Percentiles rank a stretch among this genome's conserved stretches.
Conservation (phyloP, 2,888 invertebrate genomes). For the Limnephilus lunatus region DNA sequence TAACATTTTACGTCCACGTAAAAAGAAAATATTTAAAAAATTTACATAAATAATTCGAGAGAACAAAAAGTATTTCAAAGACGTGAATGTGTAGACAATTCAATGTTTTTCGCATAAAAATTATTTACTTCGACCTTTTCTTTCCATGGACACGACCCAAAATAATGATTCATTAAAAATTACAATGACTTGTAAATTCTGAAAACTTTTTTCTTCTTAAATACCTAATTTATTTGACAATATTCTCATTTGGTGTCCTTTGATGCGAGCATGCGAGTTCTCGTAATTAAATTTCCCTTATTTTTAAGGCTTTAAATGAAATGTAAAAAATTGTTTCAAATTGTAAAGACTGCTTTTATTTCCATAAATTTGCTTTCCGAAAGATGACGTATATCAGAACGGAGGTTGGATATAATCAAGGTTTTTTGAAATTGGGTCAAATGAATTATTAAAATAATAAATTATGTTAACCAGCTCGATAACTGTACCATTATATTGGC, state of each 20-base stretch:
- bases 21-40: not conserved
- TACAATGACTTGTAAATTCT: not conserved
- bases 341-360: not conserved
- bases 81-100: not conserved
- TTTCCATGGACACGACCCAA: slow-evolving; percentile 24
- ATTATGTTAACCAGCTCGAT: no score
- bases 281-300: not conserved
- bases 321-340: not conserved
- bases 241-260: not conserved
- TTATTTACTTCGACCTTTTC: not conserved
- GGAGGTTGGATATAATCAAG: not conserved
- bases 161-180: slow-evolving; percentile 16
- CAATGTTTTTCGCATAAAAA: not conserved
- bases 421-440: not conserved
- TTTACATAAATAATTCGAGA: not conserved
- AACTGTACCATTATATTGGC: not conserved
- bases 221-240: not conserved
- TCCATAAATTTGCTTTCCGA: not conserved
- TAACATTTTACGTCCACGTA: not conserved
- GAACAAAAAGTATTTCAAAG: not conserved
- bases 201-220: not conserved
- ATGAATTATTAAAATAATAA: not conserved
- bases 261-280: not conserved
- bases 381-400: not conserved
- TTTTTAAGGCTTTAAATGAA: not conserved